Evolutionary conservation across 2,797 vertebrate genomes (phyloP), one percentile per base, ranked within the genome.

Genomic region (Ctenochaetus hawaiiensis): DNA sequence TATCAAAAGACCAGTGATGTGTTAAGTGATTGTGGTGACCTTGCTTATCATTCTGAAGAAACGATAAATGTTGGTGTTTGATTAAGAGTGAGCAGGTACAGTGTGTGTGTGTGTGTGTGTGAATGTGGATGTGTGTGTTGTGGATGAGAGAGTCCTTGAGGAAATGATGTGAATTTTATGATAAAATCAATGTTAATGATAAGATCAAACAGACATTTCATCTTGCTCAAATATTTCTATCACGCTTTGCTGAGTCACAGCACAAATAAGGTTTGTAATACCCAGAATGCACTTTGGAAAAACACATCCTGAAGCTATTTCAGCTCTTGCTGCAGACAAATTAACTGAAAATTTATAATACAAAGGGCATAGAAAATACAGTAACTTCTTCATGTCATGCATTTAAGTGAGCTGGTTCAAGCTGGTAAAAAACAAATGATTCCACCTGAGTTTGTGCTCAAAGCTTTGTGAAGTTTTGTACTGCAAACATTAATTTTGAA

Each of bases 211-310:
- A 49, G 44, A 44, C 22, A 37, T 80, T 66, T 52, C 13, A 61
- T 79, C 78, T 52, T 16, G 41, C 34, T 60, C n/a, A 14, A 67
- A 70, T 52, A 53, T 79, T 81, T 80, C 49, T 74, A 83, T 85
- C 67, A 44, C 12, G n/a, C 54, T 53, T 39, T 45, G 60, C 65
- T 76, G 64, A 83, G 49, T 87, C 73, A 67, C 12, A 59, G 67
- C 34, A 30, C 49, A 73, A 37, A 10, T 23, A 16, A 66, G n/a
- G 43, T 54, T 56, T 67, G 14, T 54, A 69, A 70, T 48, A 70
- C 65, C 18, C 17, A 51, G 45, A 22, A 34, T 48, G 13, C 58
- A 51, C 60, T 57, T 71, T 41, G 23, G 12, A 70, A 67, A 72
- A 71, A 34, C 6, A 34, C 30, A 34, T 34, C 30, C 30, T 34